phyloP scores from a whole-genome alignment of 2,113 vertebrate genomes.

The Brachyistius frenatus region DNA sequence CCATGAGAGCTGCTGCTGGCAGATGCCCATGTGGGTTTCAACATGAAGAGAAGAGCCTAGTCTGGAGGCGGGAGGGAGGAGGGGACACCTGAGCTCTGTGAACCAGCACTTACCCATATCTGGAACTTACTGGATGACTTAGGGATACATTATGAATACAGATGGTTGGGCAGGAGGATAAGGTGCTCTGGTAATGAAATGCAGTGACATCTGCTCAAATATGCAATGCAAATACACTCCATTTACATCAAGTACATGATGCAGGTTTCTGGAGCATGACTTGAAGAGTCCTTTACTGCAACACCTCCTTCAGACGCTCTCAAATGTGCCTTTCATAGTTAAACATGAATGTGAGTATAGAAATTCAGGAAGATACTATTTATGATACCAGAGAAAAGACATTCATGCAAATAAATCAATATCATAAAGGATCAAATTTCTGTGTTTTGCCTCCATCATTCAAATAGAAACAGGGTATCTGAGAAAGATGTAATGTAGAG shows the following conservation, averaged over 20 bases:
- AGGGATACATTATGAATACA: slow-evolving; percentile 76
- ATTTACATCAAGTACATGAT: slow-evolving; percentile 47
- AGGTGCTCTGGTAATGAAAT: slow-evolving; percentile 60
- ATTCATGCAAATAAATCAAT: too few species aligned
- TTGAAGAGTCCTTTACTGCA: slow-evolving; percentile 14
- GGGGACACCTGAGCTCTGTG: slow-evolving; percentile 68
- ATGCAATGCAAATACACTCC: slow-evolving; percentile 61
- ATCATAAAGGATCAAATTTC: too few species aligned
- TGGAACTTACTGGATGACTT: slow-evolving; percentile 56
- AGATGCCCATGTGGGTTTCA: slow-evolving; percentile 51
- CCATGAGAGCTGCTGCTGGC: slow-evolving; percentile 73
- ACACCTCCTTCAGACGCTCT: background rate
- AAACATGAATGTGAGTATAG: background rate
- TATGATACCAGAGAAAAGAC: too few species aligned
- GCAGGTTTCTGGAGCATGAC: slow-evolving; percentile 22
- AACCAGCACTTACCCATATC: slow-evolving; percentile 62
- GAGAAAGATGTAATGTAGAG: background rate
- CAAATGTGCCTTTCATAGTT: too few species aligned
- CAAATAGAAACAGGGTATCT: background rate
- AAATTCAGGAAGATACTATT: background rate
- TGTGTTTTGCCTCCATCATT: too few species aligned
- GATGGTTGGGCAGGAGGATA: slow-evolving; percentile 53
- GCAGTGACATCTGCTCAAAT: slow-evolving; percentile 67
- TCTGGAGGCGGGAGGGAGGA: slow-evolving; percentile 42
- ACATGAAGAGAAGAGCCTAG: slow-evolving; percentile 52